Conservation (phyloP, 2,113 vertebrate species). For the Saguinus midas region DNA sequence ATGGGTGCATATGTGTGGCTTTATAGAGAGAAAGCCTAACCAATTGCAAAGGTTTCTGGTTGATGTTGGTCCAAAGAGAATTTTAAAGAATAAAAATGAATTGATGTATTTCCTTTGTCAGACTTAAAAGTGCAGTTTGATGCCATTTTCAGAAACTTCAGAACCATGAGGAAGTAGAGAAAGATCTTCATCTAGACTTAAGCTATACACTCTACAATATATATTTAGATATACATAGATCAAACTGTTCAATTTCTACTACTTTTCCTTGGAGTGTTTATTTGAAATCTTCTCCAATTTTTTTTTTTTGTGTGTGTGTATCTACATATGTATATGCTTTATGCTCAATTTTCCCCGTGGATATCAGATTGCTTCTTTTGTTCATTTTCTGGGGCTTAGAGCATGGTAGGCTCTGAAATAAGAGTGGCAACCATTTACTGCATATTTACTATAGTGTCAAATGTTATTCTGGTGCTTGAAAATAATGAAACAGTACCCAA, state of each 20-base stretch:
- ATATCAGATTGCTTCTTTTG: not conserved
- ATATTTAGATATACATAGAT: not conserved
- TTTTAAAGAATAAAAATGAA: not conserved
- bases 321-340: accelerated
- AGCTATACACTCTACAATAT: not conserved
- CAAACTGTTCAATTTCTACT: not conserved
- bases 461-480: not conserved
- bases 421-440: not conserved
- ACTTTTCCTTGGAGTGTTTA: not conserved
- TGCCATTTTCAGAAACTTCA: not conserved
- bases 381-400: not conserved
- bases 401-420: not conserved
- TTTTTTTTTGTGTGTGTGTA: not conserved
- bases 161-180: not conserved
- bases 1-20: not conserved
- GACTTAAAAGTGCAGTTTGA: not conserved
- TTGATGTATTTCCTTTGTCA: not conserved
- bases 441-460: not conserved
- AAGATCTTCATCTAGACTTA: not conserved
- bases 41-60: not conserved
- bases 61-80: not conserved
- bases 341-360: not conserved
- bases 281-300: not conserved
- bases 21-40: not conserved
- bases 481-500: not conserved